Evolutionary conservation across 2,888 invertebrate species (phyloP).

Genomic region (Buathra laborator): DNA sequence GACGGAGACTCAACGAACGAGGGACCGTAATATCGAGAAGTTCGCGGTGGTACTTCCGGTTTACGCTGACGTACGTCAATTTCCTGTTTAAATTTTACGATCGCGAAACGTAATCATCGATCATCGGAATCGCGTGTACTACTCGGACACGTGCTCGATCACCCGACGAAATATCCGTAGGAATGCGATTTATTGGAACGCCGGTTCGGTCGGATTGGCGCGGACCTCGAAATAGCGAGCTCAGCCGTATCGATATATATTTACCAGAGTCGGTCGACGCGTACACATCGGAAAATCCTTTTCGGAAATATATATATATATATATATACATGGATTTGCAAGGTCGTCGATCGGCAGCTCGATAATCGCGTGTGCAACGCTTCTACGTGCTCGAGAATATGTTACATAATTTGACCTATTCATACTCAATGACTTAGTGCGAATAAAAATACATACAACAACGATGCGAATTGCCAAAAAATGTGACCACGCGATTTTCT

Average conservation of each 20-base stretch:
- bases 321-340: neutral
- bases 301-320: neutral
- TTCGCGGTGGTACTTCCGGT: neutral
- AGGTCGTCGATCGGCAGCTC: neutral
- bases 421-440: slow-evolving; percentile 41
- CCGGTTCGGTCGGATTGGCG: slow-evolving; percentile 20
- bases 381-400: neutral
- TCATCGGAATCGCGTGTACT: neutral
- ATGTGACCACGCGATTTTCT: neutral
- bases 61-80: neutral
- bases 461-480: slow-evolving; percentile 11
- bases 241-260: slow-evolving; percentile 67
- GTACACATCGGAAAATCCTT: slow-evolving; percentile 10
- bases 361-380: slow-evolving; percentile 2
- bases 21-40: neutral
- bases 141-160: slow-evolving; percentile 31
- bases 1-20: neutral
- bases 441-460: slow-evolving; percentile 29
- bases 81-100: neutral
- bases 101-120: neutral
- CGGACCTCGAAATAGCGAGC: slow-evolving; percentile 51
- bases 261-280: slow-evolving; percentile 30
- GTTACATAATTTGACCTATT: slow-evolving; percentile 75
- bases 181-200: slow-evolving; percentile 46
- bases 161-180: slow-evolving; percentile 8